A percentile compares a stretch with the other conserved stretches of the same genome.
Evolutionary conservation across 2,888 invertebrate genomes (phyloP).

Genomic region (Amphipoea lucens): DNA sequence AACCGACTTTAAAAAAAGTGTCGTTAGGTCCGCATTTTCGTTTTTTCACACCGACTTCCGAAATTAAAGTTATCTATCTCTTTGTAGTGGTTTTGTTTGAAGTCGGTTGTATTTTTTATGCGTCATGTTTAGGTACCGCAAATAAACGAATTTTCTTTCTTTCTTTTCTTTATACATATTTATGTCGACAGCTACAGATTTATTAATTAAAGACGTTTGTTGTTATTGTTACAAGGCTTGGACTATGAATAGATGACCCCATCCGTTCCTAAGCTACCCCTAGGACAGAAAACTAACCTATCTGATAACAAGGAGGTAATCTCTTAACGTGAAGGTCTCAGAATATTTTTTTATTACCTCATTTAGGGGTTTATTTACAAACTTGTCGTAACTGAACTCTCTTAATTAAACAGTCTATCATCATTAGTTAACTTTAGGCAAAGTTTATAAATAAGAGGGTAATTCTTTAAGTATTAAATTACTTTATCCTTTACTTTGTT

Average conservation of each 20-base stretch:
- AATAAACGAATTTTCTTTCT: neutral
- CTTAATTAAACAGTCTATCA: neutral
- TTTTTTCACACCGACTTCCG: too few relatives aligned
- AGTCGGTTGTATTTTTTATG: too few relatives aligned
- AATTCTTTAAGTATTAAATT: neutral
- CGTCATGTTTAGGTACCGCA: neutral
- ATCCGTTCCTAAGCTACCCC: neutral
- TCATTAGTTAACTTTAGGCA: neutral
- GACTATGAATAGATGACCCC: slow-evolving; percentile 8
- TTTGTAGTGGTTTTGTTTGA: too few relatives aligned
- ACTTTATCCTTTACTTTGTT: neutral
- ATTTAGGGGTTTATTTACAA: neutral
- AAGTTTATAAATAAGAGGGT: neutral
- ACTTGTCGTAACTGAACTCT: neutral
- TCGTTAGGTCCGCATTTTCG: too few relatives aligned
- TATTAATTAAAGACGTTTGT: slow-evolving; percentile 4
- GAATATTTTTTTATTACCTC: neutral
- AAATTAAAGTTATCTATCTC: too few relatives aligned
- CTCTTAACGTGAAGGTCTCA: neutral
- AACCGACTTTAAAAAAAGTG: too few relatives aligned
- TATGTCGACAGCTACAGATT: neutral
- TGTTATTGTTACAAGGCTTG: neutral
- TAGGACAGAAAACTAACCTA: neutral
- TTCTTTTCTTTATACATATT: neutral
- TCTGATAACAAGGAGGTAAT: neutral